Evolutionary conservation across 1,140 invertebrate genomes (phyloP), one percentile per base, ranked within the genome.

Genomic region (Melanaphis sacchari): DNA sequence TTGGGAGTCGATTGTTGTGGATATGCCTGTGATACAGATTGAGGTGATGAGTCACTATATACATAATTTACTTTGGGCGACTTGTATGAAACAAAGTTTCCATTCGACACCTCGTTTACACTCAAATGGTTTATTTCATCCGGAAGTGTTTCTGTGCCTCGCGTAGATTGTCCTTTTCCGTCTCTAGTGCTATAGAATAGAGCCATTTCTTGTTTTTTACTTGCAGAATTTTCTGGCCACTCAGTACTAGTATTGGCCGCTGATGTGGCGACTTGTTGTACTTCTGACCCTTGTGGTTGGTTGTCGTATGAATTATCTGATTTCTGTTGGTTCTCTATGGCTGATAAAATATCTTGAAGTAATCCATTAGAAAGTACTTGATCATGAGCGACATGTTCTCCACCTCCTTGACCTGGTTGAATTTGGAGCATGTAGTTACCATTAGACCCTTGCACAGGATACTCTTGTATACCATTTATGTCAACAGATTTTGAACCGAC

Each of bases 361-460:
- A 98, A 95, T 9, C 97, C 97, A 94, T 98, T 96, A 0, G 97
- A 97, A 24, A 98, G 94, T 2, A 98, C 96, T 94, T 97, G 97
- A 43, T 97, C 97, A 94, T 98, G 97, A 11, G 95, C 95, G n/a
- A 93, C 94, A 41, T 94, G 95, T 59, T 96, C 95, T 2, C 96
- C 96, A 31, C 94, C 94, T 49, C 94, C 93, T 54, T 91, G 89
- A 31, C 94, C 94, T 6, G 96, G 95, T 94, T 97, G 97, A 89
- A 97, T 97, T 95, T 98, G 97, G 21, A 97, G 95, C 1, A 96
- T 97, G 94, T 97, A 98, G 40, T 76, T 94, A 11, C 93, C 93
- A 21, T 31, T 82, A 49, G 91, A 92, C 2, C 96, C 96, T 94
- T 96, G 96, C 40, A 96, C 94, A 36, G 24, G 96, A 96, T 93